Base-by-base conservation (phyloP, 2,888 invertebrate species). In the Melipona bicolor region DNA sequence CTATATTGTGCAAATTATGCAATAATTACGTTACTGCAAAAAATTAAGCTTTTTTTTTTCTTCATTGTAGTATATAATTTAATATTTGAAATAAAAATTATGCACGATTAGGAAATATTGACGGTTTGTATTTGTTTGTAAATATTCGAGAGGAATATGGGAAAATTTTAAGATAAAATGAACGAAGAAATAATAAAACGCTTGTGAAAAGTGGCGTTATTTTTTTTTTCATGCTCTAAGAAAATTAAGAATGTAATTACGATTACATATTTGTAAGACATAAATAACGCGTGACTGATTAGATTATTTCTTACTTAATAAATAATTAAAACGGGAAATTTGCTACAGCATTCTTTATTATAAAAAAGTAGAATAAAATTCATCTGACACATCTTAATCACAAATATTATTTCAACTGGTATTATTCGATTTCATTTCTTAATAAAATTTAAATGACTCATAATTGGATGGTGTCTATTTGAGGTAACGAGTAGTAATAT, bases 261-360 rank as follows among this genome's bases (percentile, higher is more conserved):
- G 9, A 77, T 67, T 72, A 36, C 59, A 73, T 1, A 9, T 5
- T 15, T 21, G 15, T 67, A 36, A 1, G 32, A 27, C 27, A 74
- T 61, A 52, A 79, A n/a, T 50, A 49, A 59, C 32, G 2, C 2
- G 61, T 5, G 24, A 17, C 27, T 27, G n/a, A 27, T 21, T 13
- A 62, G 49, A 62, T 52, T 59, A 49, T 36, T 27, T 36, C 2
- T 11, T 24, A 36, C 0, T 76, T 32, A 13, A 1, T 11, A n/a
- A 59, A 17, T 17, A 13, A 77, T 54, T 17, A 77, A 49, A 61
- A 17, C 6, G 5, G 24, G 17, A 3, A 6, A 36, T 62, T 9
- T 72, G 15, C 2, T 32, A 27, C n/a, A 67, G 21, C 19, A 52
- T 32, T 50, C 24, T 76, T 81, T 77, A 71, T 81, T 81, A 24